Conservation (phyloP, 2,797 vertebrate species). For the Coregonus sp. region DNA sequence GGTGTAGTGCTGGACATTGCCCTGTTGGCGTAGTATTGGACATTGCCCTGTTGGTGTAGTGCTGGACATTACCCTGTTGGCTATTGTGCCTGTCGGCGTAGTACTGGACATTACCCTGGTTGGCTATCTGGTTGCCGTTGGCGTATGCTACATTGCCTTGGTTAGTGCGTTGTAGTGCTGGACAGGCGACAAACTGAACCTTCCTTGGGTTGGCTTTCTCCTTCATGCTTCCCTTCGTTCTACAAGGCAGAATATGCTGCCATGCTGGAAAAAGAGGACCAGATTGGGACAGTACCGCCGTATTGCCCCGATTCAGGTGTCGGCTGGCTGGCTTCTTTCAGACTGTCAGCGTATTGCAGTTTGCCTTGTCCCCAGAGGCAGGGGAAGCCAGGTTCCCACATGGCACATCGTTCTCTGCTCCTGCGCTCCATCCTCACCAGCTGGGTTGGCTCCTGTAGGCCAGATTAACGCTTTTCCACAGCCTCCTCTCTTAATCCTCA, state of each 20-base stretch:
- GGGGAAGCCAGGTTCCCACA: constrained; percentile 42
- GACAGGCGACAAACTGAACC: background rate
- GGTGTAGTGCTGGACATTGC: too few species aligned
- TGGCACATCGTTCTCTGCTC: constrained; percentile 39
- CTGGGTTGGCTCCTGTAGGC: constrained; percentile 44
- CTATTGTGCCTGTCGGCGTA: too few species aligned
- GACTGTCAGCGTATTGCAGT: constrained; percentile 36
- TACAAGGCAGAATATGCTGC: background rate
- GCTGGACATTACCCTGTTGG: too few species aligned
- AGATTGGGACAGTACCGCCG: background rate
- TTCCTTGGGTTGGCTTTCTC: background rate
- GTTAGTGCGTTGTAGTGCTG: too few species aligned
- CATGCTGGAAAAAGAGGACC: background rate
- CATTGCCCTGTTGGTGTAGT: too few species aligned
- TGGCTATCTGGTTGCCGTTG: too few species aligned
- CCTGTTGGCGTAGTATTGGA: too few species aligned
- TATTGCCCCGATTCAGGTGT: constrained; percentile 33
- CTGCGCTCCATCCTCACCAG: constrained; percentile 23
- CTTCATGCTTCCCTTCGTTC: background rate
- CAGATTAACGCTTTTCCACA: constrained; percentile 68
- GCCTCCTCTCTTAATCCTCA: constrained; percentile 68
- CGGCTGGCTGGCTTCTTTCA: constrained; percentile 37
- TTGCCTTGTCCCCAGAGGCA: constrained; percentile 34
- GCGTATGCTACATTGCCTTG: too few species aligned
- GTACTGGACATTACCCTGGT: too few species aligned